These are phyloP conservation scores for Tupaia tana DNA, from an alignment of 2,113 vertebrate species.

Conservation along the genomic window DNA sequence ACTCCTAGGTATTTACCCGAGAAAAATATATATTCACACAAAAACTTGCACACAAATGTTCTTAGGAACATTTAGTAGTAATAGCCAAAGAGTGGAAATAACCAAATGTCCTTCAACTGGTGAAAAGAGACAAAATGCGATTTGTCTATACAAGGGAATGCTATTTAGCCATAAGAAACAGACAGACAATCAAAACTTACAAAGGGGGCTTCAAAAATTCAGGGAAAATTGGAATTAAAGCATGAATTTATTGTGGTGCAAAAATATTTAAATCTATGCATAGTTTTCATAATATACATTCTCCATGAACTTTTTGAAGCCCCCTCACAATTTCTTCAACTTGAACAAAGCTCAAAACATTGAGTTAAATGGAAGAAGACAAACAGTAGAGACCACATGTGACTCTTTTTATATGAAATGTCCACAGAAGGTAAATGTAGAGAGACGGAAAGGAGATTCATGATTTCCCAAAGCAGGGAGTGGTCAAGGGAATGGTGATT, in stretches of 20 bases:
- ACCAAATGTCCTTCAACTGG: neutral
- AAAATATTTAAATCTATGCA: no score
- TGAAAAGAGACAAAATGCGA: neutral
- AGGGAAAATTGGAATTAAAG: no score
- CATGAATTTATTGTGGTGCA: no score
- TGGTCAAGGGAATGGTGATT: neutral
- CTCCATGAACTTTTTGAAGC: no score
- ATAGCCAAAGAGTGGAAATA: neutral
- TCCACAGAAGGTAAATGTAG: neutral
- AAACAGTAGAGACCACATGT: neutral
- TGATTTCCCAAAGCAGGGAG: neutral
- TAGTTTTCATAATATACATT: no score
- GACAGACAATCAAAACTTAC: no score
- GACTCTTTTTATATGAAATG: neutral
- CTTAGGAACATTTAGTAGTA: neutral
- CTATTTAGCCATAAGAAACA: no score
- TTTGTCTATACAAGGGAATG: no score
- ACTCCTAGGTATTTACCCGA: neutral
- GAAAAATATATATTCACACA: neutral
- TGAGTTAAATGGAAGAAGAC: neutral
- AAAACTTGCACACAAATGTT: neutral
- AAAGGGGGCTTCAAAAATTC: no score
- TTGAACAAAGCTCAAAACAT: neutral
- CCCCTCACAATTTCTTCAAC: neutral
- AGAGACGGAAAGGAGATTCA: neutral